These are phyloP conservation scores for Drosophila incognita DNA, from an alignment of 2,888 invertebrate species.

Conservation along the genomic window DNA sequence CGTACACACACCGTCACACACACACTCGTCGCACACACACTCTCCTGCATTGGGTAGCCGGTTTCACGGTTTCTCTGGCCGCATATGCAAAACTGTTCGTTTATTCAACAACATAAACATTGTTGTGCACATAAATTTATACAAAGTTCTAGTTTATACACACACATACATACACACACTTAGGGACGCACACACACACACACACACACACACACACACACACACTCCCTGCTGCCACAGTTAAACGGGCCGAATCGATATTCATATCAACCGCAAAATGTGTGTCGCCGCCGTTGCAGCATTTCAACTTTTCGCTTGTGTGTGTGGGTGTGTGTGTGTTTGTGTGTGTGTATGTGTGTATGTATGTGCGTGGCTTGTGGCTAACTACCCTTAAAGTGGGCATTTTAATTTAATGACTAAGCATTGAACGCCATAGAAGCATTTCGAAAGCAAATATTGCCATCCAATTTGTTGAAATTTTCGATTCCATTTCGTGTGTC, in stretches of 20 bases:
- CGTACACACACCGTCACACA: constrained; percentile 7
- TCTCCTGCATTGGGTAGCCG: constrained; percentile 31
- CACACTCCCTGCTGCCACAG: constrained; percentile 54
- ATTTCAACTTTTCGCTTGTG: constrained; percentile 25
- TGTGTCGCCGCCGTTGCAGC: constrained; percentile 53
- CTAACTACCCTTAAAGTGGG: constrained; percentile 12
- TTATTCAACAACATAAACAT: constrained; percentile 80
- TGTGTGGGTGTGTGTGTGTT: not conserved
- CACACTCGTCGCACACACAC: constrained; percentile 23
- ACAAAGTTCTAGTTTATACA: constrained; percentile 79
- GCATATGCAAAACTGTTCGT: constrained; percentile 78
- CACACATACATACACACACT: constrained; percentile 27
- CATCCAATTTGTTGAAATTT: not conserved
- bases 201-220: constrained; percentile 27
- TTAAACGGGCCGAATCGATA: constrained; percentile 74
- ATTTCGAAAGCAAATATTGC: not conserved
- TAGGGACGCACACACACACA: constrained; percentile 10
- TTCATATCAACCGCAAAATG: constrained; percentile 80
- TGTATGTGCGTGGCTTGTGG: constrained; percentile 6
- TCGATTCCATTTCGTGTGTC: not conserved
- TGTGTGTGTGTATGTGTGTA: not conserved
- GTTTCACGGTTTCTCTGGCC: constrained; percentile 56
- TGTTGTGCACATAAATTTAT: constrained; percentile 80
- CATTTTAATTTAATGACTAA: not conserved
- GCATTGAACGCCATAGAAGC: not conserved